These are phyloP conservation scores for Philopotamus ludificatus DNA, from an alignment of 1,140 invertebrate genomes.

Conservation along the genomic window DNA sequence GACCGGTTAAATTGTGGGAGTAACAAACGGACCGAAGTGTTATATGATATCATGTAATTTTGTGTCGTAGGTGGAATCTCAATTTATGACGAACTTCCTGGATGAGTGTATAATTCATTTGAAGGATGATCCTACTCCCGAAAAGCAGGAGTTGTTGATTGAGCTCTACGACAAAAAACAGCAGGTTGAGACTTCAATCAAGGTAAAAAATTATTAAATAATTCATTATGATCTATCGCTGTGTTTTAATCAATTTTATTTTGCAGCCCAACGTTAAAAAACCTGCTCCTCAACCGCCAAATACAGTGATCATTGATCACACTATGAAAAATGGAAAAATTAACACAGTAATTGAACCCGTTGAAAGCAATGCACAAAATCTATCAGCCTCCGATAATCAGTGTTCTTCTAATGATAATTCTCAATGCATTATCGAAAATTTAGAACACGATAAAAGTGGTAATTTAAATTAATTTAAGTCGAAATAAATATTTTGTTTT, in stretches of 20 bases:
- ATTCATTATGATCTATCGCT: neutral
- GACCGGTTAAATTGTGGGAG: too few relatives aligned
- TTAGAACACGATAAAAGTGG: too few relatives aligned
- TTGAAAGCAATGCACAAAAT: too few relatives aligned
- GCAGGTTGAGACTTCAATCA: conserved; percentile 21
- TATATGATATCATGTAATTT: conserved; percentile 1
- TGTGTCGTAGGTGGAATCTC: conserved; percentile 60
- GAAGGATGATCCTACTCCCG: conserved; percentile 56
- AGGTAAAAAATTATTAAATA: neutral
- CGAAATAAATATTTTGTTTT: neutral
- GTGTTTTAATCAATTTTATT: conserved; percentile 1
- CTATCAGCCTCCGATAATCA: too few relatives aligned
- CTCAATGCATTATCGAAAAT: too few relatives aligned
- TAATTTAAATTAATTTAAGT: too few relatives aligned
- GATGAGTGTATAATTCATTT: conserved; percentile 67
- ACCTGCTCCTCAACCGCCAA: conserved; percentile 31
- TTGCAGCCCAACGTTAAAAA: conserved; percentile 35
- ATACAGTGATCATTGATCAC: neutral
- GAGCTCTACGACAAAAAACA: conserved; percentile 64
- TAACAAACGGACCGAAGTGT: too few relatives aligned
- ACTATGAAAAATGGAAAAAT: conserved; percentile 15
- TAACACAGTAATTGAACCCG: too few relatives aligned
- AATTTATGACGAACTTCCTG: conserved; percentile 69
- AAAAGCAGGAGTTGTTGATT: conserved; percentile 63
- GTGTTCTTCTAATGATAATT: too few relatives aligned